Percentiles rank a stretch among this genome's conserved stretches.
Conservation (phyloP, 2,888 invertebrate genomes). For the Amorpha juglandis region DNA sequence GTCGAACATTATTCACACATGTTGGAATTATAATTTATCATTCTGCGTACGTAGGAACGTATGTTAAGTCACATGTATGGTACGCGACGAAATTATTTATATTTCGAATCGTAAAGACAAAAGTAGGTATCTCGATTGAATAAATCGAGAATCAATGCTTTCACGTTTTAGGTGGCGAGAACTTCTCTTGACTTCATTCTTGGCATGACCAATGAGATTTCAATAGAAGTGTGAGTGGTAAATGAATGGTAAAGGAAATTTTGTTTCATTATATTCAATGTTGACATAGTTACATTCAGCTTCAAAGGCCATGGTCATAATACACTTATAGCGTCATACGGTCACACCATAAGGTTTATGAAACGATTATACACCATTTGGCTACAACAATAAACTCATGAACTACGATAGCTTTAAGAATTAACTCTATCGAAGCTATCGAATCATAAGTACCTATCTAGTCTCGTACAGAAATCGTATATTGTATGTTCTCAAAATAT, state of each 20-base stretch:
- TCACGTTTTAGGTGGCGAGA: slow-evolving; percentile 15
- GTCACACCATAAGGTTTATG: too few species aligned
- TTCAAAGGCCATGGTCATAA: neutral
- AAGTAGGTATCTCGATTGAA: slow-evolving; percentile 16
- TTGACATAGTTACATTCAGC: neutral
- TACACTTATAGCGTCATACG: too few species aligned
- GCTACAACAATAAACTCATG: too few species aligned
- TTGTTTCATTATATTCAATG: neutral
- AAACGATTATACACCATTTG: too few species aligned
- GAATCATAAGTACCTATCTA: too few species aligned
- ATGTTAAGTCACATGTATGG: slow-evolving; percentile 20
- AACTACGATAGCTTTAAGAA: too few species aligned
- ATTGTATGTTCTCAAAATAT: too few species aligned
- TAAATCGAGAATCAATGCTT: slow-evolving; percentile 21
- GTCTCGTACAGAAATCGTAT: too few species aligned
- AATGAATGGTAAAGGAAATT: slow-evolving; percentile 8
- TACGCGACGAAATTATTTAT: slow-evolving; percentile 20
- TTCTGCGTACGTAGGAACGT: slow-evolving; percentile 23
- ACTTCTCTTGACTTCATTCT: neutral
- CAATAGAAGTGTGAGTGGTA: slow-evolving; percentile 6
- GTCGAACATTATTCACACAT: slow-evolving; percentile 33
- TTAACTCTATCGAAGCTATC: too few species aligned
- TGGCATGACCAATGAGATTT: slow-evolving; percentile 19
- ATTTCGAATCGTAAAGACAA: slow-evolving; percentile 17
- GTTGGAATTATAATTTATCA: slow-evolving; percentile 14